Base-by-base conservation (phyloP, 1,140 invertebrate species). In the Trichonephila clavata region DNA sequence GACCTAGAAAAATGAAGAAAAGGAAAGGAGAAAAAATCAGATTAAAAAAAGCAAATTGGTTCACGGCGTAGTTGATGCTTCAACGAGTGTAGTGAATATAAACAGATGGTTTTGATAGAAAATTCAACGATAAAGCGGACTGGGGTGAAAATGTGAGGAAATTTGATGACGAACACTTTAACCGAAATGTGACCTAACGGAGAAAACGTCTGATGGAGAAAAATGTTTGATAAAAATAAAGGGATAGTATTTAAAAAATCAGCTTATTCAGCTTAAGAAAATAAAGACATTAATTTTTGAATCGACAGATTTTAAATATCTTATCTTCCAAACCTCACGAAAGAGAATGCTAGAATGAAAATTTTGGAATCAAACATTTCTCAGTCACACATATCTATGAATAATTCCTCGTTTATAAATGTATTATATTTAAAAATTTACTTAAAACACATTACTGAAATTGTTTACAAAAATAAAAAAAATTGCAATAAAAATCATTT, bases 31-130 rank as follows among this genome's bases (percentile, higher is more conserved):
- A 50, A 77, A 14, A 77, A 77, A 50, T 63, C 14, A 21, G 61
- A 63, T 18, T 43, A 43, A 50, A 43, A 18, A 43, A 13, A 43
- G 21, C 13, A 77, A 90, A 77, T 90, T 90, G 87, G 20, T 27
- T 65, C 24, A 77, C 65, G 68, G 32, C 87, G 87, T 77, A 90
- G 65, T 65, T 50, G 27, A 90, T 77, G 43, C 65, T 90, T 90
- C 87, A 77, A 77, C 87, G 27, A 77, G 16, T 77, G 43, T 63
- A 14, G 50, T 13, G 21, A 90, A 60, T 24, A 71, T 80, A 80
- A 90, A 90, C 71, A 90, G 27, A 90, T 81, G 43, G 57, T 32
- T 24, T 81, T 39, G 88, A 90, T 90, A 90, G 59, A 27, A 81
- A 81, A 60, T 81, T 60, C 39, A 81, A 71, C 20, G 87, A 71